These are phyloP conservation scores for Eupeodes corollae DNA, from an alignment of 1,140 invertebrate genomes.

Conservation along the genomic window DNA sequence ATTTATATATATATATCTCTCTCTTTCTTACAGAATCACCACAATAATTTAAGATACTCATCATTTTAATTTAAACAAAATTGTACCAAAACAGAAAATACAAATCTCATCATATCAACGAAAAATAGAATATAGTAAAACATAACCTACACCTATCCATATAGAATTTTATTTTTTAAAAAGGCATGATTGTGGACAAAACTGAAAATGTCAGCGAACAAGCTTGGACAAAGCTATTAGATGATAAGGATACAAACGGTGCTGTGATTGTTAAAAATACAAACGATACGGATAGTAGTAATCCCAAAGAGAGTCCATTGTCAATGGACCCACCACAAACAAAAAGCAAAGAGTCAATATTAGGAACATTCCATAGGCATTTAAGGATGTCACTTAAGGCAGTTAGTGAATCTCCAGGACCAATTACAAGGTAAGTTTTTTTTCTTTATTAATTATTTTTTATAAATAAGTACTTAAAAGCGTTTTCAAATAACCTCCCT, in stretches of 20 bases:
- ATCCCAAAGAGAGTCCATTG: constrained; percentile 7
- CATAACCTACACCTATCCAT: too few species aligned
- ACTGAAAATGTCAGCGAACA: constrained; percentile 20
- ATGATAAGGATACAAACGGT: constrained; percentile 20
- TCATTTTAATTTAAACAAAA: too few species aligned
- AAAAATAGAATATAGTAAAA: too few species aligned
- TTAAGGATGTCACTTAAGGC: constrained; percentile 42
- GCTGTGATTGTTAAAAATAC: constrained; percentile 22
- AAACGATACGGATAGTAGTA: constrained; percentile 1
- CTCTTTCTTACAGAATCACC: too few species aligned
- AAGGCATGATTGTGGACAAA: constrained; percentile 31
- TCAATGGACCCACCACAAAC: constrained; percentile 13
- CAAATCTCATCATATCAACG: too few species aligned
- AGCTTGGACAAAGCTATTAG: constrained; percentile 31
- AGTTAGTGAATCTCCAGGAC: constrained; percentile 34
- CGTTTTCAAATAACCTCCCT: too few species aligned
- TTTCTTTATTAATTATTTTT: too few species aligned
- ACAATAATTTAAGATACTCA: too few species aligned
- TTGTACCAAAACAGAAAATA: too few species aligned
- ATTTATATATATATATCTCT: too few species aligned
- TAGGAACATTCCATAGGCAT: constrained; percentile 42
- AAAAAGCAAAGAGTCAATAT: constrained; percentile 34
- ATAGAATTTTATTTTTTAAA: background rate
- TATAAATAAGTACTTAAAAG: too few species aligned
- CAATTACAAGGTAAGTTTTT: constrained; percentile 31